phyloP scores from a whole-genome alignment of 2,888 invertebrate species.

The Mythimna pallens region DNA sequence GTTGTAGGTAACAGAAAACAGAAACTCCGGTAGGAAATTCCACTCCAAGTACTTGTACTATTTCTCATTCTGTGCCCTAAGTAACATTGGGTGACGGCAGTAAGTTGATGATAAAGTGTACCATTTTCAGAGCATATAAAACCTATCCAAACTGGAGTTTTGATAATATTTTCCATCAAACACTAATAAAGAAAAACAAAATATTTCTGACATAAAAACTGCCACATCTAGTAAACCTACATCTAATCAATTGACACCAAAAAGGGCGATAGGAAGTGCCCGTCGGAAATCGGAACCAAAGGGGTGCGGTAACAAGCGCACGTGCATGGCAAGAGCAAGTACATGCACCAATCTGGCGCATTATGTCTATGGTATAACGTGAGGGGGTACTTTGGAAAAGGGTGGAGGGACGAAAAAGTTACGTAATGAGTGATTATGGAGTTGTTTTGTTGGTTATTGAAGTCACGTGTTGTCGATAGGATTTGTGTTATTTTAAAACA shows the following conservation, averaged over 20 bases:
- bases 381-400: conserved; percentile 56
- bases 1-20: too few relatives aligned
- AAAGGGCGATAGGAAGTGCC: conserved; percentile 72
- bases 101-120: too few relatives aligned
- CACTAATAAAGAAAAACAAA: not conserved
- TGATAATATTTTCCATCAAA: too few relatives aligned
- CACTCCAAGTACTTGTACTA: too few relatives aligned
- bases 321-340: conserved; percentile 67
- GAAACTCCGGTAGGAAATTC: too few relatives aligned
- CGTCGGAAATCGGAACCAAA: conserved; percentile 72
- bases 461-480: conserved; percentile 31
- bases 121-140: too few relatives aligned
- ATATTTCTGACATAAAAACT: not conserved
- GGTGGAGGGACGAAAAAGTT: conserved; percentile 31
- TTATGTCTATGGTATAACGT: conserved; percentile 46
- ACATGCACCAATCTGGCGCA: conserved; percentile 66
- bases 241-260: conserved; percentile 69
- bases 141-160: too few relatives aligned
- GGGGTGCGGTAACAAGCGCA: conserved; percentile 65
- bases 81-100: too few relatives aligned
- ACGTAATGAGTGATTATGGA: conserved; percentile 26
- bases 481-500: not conserved
- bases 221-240: conserved; percentile 60
- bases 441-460: conserved; percentile 21
- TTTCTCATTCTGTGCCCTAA: too few relatives aligned